Percentiles rank a stretch among this genome's conserved stretches.
phyloP scores from a whole-genome alignment of 2,888 invertebrate species.

The Lomographa bimaculata region DNA sequence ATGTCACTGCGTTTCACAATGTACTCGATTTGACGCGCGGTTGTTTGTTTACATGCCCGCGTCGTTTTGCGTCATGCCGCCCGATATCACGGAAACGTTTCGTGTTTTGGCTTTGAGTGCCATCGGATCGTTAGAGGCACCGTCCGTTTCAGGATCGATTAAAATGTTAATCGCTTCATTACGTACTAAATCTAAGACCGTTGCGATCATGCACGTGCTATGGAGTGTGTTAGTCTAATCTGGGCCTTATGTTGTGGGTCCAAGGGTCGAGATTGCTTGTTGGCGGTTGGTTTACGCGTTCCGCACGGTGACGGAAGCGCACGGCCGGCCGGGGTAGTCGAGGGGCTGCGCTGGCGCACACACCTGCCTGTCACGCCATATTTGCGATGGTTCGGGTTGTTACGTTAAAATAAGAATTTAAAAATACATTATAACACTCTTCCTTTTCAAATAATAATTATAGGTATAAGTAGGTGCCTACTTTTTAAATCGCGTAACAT shows the following conservation, averaged over 20 bases:
- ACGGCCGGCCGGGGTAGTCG: slow-evolving; percentile 39
- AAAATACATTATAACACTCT: not conserved
- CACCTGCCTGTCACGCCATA: slow-evolving; percentile 66
- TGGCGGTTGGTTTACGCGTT: slow-evolving; percentile 48
- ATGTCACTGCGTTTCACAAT: slow-evolving; percentile 64
- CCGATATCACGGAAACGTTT: slow-evolving; percentile 24
- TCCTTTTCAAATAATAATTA: not conserved
- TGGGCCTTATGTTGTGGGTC: slow-evolving; percentile 35
- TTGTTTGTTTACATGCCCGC: slow-evolving; percentile 60
- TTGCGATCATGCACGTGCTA: slow-evolving; percentile 54
- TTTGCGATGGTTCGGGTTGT: slow-evolving; percentile 36
- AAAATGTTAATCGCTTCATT: slow-evolving; percentile 49
- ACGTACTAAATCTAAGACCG: slow-evolving; percentile 55
- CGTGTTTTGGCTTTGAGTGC: slow-evolving; percentile 23
- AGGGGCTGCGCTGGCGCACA: slow-evolving; percentile 51
- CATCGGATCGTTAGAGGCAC: slow-evolving; percentile 20
- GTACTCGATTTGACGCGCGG: slow-evolving; percentile 57
- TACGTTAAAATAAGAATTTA: not conserved
- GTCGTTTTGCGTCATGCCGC: slow-evolving; percentile 30
- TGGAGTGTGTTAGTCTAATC: slow-evolving; percentile 23
- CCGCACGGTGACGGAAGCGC: slow-evolving; percentile 54
- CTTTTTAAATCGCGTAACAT: too few relatives aligned
- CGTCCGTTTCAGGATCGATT: slow-evolving; percentile 36
- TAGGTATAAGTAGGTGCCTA: too few relatives aligned
- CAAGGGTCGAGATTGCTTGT: slow-evolving; percentile 34